Evolutionary conservation across 2,113 vertebrate species (phyloP).

Genomic region (Gnathonemus echidnorhynchus): DNA sequence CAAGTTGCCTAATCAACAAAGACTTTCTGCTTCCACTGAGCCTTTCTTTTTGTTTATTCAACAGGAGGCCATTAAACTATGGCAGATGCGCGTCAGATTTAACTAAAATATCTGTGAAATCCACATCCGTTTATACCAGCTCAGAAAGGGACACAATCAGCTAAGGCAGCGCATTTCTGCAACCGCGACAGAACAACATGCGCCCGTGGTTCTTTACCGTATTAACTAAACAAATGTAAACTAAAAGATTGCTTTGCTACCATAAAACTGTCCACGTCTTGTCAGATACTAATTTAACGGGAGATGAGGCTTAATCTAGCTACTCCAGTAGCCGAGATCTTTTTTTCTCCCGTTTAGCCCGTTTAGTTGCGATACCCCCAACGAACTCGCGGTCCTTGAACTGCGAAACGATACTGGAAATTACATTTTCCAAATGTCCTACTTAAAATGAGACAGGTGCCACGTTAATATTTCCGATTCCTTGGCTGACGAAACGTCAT

Average conservation of each 20-base stretch:
- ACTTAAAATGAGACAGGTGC: background rate
- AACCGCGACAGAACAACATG: background rate
- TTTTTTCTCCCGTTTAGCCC: background rate
- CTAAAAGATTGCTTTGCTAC: background rate
- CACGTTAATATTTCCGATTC: constrained; percentile 4
- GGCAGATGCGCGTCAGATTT: background rate
- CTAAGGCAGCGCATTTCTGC: background rate
- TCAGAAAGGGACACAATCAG: background rate
- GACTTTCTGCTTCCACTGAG: background rate
- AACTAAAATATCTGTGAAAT: background rate
- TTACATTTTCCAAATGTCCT: background rate
- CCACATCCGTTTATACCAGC: background rate
- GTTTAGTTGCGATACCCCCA: background rate
- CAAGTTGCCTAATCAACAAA: background rate
- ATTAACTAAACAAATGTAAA: constrained; percentile 6
- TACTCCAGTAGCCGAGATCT: background rate
- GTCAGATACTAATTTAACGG: constrained; percentile 21
- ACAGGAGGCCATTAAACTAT: background rate
- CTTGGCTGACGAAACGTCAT: background rate
- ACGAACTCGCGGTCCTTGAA: background rate
- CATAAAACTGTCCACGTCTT: constrained; percentile 25
- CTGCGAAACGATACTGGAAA: background rate
- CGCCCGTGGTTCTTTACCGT: background rate
- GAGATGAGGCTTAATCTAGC: background rate
- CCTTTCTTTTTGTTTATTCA: background rate